Evolutionary conservation across 2,888 invertebrate genomes (phyloP).

Genomic region (Drosophila birchii): DNA sequence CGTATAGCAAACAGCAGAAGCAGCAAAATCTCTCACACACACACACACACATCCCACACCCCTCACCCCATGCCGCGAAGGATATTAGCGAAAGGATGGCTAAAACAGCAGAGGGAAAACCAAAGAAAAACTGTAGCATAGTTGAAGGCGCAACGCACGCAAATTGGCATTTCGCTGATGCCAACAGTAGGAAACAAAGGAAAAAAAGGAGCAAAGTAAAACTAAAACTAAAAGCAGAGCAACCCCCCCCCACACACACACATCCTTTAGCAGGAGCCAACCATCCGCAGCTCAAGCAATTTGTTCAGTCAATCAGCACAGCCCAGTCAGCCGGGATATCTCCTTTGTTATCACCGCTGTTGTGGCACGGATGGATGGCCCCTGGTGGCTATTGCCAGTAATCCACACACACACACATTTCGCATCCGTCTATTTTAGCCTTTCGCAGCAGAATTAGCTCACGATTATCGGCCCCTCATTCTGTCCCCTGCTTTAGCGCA

Average conservation of each 20-base stretch:
- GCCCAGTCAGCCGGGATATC: constrained; percentile 12
- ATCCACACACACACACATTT: constrained; percentile 11
- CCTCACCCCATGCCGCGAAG: constrained; percentile 13
- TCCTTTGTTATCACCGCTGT: constrained; percentile 27
- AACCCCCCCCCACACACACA: constrained; percentile 2
- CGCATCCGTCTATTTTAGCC: constrained; percentile 69
- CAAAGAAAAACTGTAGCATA: constrained; percentile 48
- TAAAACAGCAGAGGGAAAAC: constrained; percentile 18
- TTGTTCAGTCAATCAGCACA: constrained; percentile 35
- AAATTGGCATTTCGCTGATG: constrained; percentile 58
- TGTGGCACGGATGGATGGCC: constrained; percentile 22
- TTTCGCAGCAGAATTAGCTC: constrained; percentile 55
- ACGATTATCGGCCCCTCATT: constrained; percentile 28
- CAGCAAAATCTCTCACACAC: constrained; percentile 43
- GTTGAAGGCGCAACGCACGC: constrained; percentile 65
- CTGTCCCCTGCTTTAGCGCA: constrained; percentile 65
- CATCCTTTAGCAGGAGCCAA: constrained; percentile 6
- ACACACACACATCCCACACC: not conserved
- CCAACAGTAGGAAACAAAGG: constrained; percentile 55
- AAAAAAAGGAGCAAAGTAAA: constrained; percentile 7
- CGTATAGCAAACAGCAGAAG: constrained; percentile 61
- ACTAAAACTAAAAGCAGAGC: constrained; percentile 11
- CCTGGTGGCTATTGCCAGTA: constrained; percentile 25
- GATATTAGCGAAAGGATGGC: constrained; percentile 22
- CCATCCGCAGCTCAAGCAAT: constrained; percentile 19